Evolutionary conservation across 2,888 invertebrate species (phyloP), one percentile per base, ranked within the genome.

Genomic region (Meiosimyza platycephala): DNA sequence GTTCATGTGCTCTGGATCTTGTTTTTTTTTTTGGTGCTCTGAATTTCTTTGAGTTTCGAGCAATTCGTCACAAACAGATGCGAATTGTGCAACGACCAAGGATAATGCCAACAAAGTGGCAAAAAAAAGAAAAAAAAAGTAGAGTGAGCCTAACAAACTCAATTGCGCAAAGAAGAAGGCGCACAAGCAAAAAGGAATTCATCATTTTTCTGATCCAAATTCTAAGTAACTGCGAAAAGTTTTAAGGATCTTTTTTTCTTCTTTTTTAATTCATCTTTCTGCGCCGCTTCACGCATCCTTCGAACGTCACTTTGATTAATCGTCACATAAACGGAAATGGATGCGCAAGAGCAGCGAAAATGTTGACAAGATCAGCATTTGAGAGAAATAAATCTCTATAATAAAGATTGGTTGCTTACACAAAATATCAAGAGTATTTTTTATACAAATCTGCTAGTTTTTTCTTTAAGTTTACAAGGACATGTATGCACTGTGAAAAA

Each of bases 281-380:
- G 13, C 66, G 40, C 64, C 64, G 51, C 64, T 64, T 64, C 51
- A 64, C 66, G 66, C 54, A 66, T 66, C 54, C 52, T 66, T 54
- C 33, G 65, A 5, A 15, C 48, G 68, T 50, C 62, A 62, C 52
- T 62, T 70, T 62, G 62, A 70, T 70, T 70, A 70, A 70, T 70
- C 47, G 60, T 28, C 28, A 33, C 63, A 22, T 54, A 52, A 57
- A 15, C 40, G 40, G 40, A 40, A 40, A 40, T 40, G 9, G 40
- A 40, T 40, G 40, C 40, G 40, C 40, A 40, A 9, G 40, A 40
- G 40, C 40, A 40, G 40, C 6, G 40, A 40, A 7, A 40, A 40
- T 22, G 7, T 40, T 40, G 7, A 40, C 40, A 7, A 9, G 40
- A 40, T 40, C 9, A 40, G 9, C 40, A 40, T 40, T 40, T 40